phyloP scores from a whole-genome alignment of 2,888 invertebrate species.

The Eupsilia transversa region DNA sequence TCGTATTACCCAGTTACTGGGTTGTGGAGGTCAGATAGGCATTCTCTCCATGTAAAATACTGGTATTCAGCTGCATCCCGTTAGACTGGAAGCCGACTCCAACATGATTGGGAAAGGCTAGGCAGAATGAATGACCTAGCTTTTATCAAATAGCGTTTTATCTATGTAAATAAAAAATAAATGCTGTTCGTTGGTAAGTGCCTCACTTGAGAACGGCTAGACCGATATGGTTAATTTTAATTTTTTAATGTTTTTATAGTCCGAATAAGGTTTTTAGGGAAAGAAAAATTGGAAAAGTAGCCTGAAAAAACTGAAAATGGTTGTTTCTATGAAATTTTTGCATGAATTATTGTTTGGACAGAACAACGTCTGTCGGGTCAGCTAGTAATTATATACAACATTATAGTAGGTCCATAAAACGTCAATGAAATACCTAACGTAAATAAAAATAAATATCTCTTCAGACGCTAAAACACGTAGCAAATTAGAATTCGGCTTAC shows the following conservation, averaged over 20 bases:
- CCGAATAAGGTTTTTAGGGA: background rate
- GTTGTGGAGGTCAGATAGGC: too few species aligned
- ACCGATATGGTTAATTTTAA: background rate
- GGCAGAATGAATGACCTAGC: too few species aligned
- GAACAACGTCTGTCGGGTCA: background rate
- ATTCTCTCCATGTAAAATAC: too few species aligned
- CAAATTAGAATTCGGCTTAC: constrained; percentile 50
- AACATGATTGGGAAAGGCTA: too few species aligned
- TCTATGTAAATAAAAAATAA: too few species aligned
- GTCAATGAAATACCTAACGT: background rate
- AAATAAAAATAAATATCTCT: constrained; percentile 13
- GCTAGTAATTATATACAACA: background rate
- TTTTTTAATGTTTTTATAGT: background rate
- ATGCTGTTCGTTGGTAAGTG: background rate
- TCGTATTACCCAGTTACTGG: too few species aligned
- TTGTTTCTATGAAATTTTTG: background rate
- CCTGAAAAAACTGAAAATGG: background rate
- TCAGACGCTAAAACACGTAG: constrained; percentile 49
- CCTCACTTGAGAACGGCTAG: background rate
- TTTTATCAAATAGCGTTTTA: too few species aligned
- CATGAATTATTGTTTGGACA: background rate
- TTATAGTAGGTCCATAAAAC: background rate
- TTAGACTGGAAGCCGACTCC: too few species aligned
- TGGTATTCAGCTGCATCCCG: too few species aligned
- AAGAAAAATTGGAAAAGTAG: background rate